Conservation (phyloP, 2,797 vertebrate genomes). For the Scolopax bukidnonensis region DNA sequence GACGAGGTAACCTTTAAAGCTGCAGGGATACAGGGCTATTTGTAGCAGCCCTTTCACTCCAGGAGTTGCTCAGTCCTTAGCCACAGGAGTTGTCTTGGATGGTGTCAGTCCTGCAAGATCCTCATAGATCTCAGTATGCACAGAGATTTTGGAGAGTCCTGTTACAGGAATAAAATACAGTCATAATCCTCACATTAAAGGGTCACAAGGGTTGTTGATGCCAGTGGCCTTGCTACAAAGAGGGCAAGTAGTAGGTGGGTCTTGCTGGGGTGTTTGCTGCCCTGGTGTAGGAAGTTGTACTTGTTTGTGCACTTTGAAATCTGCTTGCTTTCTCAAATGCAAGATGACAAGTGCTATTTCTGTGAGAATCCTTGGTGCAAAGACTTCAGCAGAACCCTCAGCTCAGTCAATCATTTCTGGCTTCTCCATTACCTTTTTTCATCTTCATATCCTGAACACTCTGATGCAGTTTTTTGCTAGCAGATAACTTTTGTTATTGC, state of each 20-base stretch:
- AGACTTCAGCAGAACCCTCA: not conserved
- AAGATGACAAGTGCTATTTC: not conserved
- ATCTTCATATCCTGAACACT: not conserved
- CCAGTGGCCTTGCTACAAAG: not conserved
- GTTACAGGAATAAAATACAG: not conserved
- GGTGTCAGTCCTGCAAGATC: not conserved
- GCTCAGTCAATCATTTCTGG: not conserved
- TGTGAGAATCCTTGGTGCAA: not conserved
- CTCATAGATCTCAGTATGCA: not conserved
- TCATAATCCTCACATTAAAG: not conserved
- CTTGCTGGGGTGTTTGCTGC: not conserved
- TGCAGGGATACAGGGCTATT: not conserved
- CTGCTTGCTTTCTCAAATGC: not conserved
- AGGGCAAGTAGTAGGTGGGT: not conserved
- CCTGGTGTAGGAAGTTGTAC: not conserved
- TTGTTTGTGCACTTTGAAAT: not conserved
- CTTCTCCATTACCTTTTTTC: not conserved
- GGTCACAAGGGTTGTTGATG: not conserved
- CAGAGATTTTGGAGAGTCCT: not conserved
- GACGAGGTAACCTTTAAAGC: slow-evolving; percentile 84
- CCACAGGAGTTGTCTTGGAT: not conserved
- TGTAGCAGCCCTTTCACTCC: not conserved
- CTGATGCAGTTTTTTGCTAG: not conserved
- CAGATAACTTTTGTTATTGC: not conserved
- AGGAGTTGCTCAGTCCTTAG: not conserved